Evolutionary conservation across 2,888 invertebrate species (phyloP).

Genomic region (Stratiomys singularior): DNA sequence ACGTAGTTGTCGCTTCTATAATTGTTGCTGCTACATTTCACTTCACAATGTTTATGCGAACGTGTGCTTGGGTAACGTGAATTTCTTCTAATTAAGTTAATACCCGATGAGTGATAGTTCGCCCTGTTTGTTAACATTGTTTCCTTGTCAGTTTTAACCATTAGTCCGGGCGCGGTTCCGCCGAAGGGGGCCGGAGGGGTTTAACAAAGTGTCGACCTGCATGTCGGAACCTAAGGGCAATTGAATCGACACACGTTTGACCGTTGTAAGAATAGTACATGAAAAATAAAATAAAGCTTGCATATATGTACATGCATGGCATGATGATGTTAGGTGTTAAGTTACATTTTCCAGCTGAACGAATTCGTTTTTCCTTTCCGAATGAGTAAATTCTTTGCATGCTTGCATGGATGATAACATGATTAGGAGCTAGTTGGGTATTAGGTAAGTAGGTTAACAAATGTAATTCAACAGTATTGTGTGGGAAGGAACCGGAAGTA

Average conservation of each 20-base stretch:
- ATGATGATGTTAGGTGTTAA: no score
- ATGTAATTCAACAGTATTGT: no score
- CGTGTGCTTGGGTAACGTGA: neutral
- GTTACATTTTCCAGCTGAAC: no score
- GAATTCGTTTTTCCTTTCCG: no score
- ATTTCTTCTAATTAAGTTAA: conserved; percentile 37
- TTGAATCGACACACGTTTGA: conserved; percentile 16
- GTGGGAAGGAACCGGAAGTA: no score
- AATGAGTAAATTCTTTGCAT: no score
- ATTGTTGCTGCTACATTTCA: neutral
- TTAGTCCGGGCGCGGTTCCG: neutral
- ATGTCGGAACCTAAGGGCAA: conserved; percentile 26
- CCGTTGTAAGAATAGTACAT: neutral
- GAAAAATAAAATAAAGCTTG: no score
- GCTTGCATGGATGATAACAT: no score
- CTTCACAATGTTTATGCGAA: neutral
- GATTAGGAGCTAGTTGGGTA: no score
- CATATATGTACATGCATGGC: no score
- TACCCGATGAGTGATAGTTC: conserved; percentile 13
- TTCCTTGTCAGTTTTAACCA: neutral
- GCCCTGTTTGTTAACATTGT: neutral
- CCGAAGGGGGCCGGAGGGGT: neutral
- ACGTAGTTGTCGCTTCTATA: neutral
- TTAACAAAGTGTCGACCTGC: conserved; percentile 15
- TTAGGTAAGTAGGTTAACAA: no score